phyloP scores from a whole-genome alignment of 1,140 invertebrate genomes.

The Samia ricini region DNA sequence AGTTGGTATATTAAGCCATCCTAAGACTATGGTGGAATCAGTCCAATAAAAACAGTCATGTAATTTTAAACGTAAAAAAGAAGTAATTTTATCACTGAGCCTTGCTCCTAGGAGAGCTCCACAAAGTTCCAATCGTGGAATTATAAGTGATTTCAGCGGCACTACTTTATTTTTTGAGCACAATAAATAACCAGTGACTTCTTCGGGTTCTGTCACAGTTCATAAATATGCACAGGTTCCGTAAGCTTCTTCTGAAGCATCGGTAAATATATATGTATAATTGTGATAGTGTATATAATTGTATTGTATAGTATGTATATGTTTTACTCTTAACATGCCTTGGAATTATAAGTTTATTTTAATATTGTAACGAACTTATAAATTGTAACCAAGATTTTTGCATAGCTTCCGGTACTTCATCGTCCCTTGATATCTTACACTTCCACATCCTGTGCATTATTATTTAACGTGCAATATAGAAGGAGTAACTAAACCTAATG shows the following conservation, averaged over 20 bases:
- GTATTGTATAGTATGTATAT: too few species aligned
- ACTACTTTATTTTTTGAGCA: conserved; percentile 16
- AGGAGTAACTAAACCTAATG: conserved; percentile 22
- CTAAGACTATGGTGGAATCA: conserved; percentile 33
- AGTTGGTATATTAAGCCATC: conserved; percentile 35
- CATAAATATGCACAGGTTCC: conserved; percentile 26
- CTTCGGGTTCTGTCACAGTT: conserved; percentile 10
- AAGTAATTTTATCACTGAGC: conserved; percentile 15
- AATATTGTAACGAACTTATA: conserved; percentile 10
- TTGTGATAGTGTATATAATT: conserved; percentile 7
- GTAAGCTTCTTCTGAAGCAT: conserved; percentile 26
- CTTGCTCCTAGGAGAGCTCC: conserved; percentile 23
- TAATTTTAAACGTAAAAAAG: conserved; percentile 16
- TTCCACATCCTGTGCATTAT: conserved; percentile 19
- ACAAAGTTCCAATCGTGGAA: conserved; percentile 20
- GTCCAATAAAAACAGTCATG: conserved; percentile 21
- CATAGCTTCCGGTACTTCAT: conserved; percentile 8
- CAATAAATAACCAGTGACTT: conserved; percentile 10
- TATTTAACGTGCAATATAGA: conserved; percentile 21
- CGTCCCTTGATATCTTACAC: conserved; percentile 18
- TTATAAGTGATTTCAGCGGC: conserved; percentile 1
- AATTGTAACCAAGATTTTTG: conserved; percentile 16
- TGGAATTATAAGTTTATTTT: conserved; percentile 21
- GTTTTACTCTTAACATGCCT: conserved; percentile 15
- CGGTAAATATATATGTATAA: conserved; percentile 25